Evolutionary conservation across 2,797 vertebrate species (phyloP).

Genomic region (Takifugu rubripes): DNA sequence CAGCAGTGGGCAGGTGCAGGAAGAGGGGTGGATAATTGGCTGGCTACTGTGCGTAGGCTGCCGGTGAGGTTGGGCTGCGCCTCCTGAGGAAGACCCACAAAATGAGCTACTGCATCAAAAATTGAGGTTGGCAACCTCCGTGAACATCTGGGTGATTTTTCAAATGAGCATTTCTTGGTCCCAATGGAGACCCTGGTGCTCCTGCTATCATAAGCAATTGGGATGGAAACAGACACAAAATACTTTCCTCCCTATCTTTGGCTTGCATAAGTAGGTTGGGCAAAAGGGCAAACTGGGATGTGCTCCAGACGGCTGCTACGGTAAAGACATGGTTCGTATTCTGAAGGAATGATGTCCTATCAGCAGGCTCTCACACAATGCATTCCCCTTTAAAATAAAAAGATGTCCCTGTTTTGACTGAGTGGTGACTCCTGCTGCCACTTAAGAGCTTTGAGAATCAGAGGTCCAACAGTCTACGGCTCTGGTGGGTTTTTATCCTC

Average conservation of each 20-base stretch:
- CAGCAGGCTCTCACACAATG: slow-evolving; percentile 5
- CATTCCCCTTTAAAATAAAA: slow-evolving; percentile 13
- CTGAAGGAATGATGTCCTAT: slow-evolving; percentile 45
- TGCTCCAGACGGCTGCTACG: slow-evolving; percentile 44
- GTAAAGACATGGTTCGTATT: slow-evolving; percentile 48
- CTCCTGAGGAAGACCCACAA: slow-evolving; percentile 62
- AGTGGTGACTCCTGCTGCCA: slow-evolving; percentile 16
- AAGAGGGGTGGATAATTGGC: slow-evolving; percentile 69
- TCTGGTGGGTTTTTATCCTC: background rate
- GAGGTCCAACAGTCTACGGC: slow-evolving; percentile 40
- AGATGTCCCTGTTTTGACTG: slow-evolving; percentile 17
- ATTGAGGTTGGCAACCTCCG: slow-evolving; percentile 76
- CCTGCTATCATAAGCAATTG: slow-evolving; percentile 69
- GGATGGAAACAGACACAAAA: slow-evolving; percentile 65
- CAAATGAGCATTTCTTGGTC: slow-evolving; percentile 69
- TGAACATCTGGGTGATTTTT: slow-evolving; percentile 70
- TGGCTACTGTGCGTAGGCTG: slow-evolving; percentile 50
- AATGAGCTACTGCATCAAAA: slow-evolving; percentile 75
- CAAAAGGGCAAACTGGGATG: slow-evolving; percentile 60
- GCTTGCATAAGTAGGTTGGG: slow-evolving; percentile 60
- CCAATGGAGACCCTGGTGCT: slow-evolving; percentile 56
- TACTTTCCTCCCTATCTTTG: slow-evolving; percentile 29
- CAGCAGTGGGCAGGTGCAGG: slow-evolving; percentile 61
- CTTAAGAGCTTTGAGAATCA: slow-evolving; percentile 50
- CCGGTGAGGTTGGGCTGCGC: slow-evolving; percentile 47